Evolutionary conservation across 1,140 invertebrate species (phyloP).

Genomic region (Caenorhabditis briggsae): DNA sequence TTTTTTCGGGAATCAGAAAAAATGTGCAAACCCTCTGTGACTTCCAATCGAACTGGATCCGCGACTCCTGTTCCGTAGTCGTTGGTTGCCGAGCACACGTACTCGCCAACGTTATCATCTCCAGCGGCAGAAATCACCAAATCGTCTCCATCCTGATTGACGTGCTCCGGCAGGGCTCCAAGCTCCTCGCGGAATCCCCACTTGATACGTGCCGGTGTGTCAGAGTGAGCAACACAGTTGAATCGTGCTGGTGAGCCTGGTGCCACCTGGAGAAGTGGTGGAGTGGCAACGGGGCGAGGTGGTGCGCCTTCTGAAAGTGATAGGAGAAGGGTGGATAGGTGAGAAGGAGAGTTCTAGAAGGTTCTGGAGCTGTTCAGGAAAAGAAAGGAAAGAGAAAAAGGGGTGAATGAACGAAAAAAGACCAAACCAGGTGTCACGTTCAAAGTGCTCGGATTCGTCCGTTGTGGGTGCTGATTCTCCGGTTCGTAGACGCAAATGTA

Average conservation of each 20-base stretch:
- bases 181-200: conserved; percentile 72
- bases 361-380: background rate
- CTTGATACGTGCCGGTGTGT: conserved; percentile 72
- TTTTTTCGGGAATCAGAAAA: background rate
- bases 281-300: conserved; percentile 75
- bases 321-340: background rate
- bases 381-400: background rate
- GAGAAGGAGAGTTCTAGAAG: background rate
- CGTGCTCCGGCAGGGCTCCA: conserved; percentile 71
- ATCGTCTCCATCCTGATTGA: conserved; percentile 72
- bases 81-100: conserved; percentile 76
- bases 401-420: conserved; percentile 15
- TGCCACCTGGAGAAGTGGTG: conserved; percentile 71
- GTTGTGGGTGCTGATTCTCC: conserved; percentile 58
- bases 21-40: conserved; percentile 72
- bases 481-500: conserved; percentile 71
- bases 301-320: conserved; percentile 66
- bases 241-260: conserved; percentile 73
- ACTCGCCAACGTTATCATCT: conserved; percentile 71
- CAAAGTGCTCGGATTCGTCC: conserved; percentile 49
- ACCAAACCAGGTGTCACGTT: conserved; percentile 54
- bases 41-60: conserved; percentile 72
- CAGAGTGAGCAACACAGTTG: conserved; percentile 74
- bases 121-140: conserved; percentile 70
- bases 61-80: conserved; percentile 72